These are phyloP conservation scores for Zosterops borbonicus DNA, from an alignment of 2,113 vertebrate species.

Conservation along the genomic window DNA sequence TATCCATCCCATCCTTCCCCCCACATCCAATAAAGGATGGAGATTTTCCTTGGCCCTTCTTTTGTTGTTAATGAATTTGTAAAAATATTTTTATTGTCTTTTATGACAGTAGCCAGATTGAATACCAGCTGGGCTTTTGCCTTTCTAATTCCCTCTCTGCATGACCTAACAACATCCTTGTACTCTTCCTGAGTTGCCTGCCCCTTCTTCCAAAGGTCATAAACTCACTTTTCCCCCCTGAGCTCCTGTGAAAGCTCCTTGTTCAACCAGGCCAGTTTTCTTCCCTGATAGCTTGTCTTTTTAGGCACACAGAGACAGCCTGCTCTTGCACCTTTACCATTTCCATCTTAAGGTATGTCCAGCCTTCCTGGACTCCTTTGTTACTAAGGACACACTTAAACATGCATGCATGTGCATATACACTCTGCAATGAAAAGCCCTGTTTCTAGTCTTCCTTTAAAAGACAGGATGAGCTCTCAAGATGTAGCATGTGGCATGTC, in stretches of 20 bases:
- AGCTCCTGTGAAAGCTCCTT: neutral
- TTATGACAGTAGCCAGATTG: neutral
- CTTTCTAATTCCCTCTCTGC: neutral
- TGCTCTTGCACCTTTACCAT: neutral
- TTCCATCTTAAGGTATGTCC: neutral
- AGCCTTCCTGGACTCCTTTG: neutral
- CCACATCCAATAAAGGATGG: neutral
- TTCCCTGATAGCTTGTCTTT: neutral
- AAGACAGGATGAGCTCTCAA: neutral
- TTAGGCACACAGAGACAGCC: neutral
- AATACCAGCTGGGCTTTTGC: neutral
- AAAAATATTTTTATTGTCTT: neutral
- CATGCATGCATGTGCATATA: neutral
- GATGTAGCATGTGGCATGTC: neutral
- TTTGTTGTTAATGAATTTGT: neutral
- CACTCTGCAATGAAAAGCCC: neutral
- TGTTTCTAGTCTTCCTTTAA: neutral
- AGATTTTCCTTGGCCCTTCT: neutral
- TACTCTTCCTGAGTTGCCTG: neutral
- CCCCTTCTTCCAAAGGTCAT: neutral
- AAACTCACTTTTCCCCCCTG: neutral
- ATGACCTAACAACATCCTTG: neutral
- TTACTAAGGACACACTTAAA: neutral
- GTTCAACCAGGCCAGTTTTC: neutral
- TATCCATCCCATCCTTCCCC: neutral